A percentile compares a stretch with the other conserved stretches of the same genome.
Conservation (phyloP, 2,113 vertebrate species). For the Hemiscyllium ocellatum region DNA sequence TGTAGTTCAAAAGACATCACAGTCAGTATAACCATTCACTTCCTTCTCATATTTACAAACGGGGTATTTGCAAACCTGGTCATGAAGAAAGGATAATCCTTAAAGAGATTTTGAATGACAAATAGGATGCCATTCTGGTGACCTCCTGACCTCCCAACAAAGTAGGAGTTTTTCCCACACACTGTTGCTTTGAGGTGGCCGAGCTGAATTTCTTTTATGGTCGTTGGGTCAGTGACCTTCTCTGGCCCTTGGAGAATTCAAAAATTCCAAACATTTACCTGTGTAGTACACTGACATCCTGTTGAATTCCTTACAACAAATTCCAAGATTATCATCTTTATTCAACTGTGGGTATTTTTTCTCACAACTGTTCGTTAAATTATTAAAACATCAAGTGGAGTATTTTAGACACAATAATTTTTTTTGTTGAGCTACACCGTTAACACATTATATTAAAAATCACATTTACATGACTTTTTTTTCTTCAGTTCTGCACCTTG, state of each 20-base stretch:
- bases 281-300: slow-evolving; percentile 30
- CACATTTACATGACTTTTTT: not conserved
- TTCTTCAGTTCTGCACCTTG: not conserved
- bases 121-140: slow-evolving; percentile 36
- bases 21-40: slow-evolving; percentile 27
- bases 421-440: not conserved
- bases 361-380: slow-evolving; percentile 5
- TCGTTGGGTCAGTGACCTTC: slow-evolving; percentile 27
- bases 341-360: not conserved
- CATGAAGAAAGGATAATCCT: slow-evolving; percentile 35
- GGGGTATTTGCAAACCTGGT: slow-evolving; percentile 36
- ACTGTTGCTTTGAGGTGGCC: slow-evolving; percentile 36
- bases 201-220: slow-evolving; percentile 35
- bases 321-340: slow-evolving; percentile 23
- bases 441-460: not conserved
- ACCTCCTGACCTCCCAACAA: slow-evolving; percentile 32
- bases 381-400: not conserved
- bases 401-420: not conserved
- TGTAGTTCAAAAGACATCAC: slow-evolving; percentile 30
- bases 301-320: slow-evolving; percentile 14
- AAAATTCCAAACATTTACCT: slow-evolving; percentile 36
- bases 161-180: slow-evolving; percentile 38
- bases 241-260: not conserved
- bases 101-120: slow-evolving; percentile 38
- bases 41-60: slow-evolving; percentile 38